Percentiles rank a stretch among this genome's conserved stretches.
Conservation (phyloP, 2,797 vertebrate species). For the Danio kyathit region DNA sequence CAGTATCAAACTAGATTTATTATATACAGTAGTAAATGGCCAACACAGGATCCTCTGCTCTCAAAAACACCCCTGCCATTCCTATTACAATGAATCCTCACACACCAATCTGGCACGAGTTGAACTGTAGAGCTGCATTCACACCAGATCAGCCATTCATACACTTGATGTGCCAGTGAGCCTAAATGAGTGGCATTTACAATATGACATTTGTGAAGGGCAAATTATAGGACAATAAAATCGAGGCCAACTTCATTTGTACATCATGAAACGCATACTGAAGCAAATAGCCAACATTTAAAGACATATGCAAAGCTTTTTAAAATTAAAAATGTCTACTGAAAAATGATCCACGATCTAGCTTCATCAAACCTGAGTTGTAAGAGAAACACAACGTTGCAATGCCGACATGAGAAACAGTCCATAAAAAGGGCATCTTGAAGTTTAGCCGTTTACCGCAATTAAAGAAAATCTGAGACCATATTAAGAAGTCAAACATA, state of each 20-base stretch:
- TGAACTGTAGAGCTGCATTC: not conserved
- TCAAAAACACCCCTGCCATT: not conserved
- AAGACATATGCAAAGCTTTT: constrained; percentile 9
- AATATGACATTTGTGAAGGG: not conserved
- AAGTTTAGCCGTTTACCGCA: constrained; percentile 6
- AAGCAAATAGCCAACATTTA: constrained; percentile 23
- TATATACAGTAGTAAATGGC: constrained; percentile 82
- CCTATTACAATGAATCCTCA: constrained; percentile 26
- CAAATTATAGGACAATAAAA: constrained; percentile 14
- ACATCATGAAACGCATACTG: constrained; percentile 7
- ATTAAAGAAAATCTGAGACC: constrained; percentile 16
- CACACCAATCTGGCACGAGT: not conserved
- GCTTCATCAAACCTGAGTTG: constrained; percentile 39
- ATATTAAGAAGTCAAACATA: constrained; percentile 21
- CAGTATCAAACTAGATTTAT: constrained; percentile 86
- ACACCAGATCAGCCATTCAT: constrained; percentile 11
- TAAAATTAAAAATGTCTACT: constrained; percentile 52
- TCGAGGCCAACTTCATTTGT: constrained; percentile 16
- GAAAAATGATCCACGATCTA: constrained; percentile 14
- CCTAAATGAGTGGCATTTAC: not conserved
- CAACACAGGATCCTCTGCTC: constrained; percentile 63
- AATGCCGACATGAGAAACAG: not conserved
- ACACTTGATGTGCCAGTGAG: not conserved
- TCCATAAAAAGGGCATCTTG: constrained; percentile 16
- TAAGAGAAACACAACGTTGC: constrained; percentile 17